Evolutionary conservation across 2,113 vertebrate genomes (phyloP).

Genomic region (Speoplatyrhinus poulsoni): DNA sequence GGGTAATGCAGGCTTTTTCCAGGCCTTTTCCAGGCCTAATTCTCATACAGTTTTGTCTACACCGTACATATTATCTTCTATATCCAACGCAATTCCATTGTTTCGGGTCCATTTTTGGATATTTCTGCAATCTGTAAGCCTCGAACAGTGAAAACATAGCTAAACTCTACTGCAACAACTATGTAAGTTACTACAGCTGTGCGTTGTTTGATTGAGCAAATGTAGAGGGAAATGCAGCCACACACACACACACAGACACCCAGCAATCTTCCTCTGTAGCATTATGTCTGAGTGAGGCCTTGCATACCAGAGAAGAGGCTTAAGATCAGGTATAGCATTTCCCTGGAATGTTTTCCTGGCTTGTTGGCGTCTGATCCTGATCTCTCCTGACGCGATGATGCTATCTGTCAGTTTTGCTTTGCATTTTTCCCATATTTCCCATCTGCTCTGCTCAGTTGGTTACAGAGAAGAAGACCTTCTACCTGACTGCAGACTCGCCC

Average conservation of each 20-base stretch:
- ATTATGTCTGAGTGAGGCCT: slow-evolving; percentile 18
- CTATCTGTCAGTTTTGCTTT: slow-evolving; percentile 34
- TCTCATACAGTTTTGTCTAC: not conserved
- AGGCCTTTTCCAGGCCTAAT: not conserved
- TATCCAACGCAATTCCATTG: too few species aligned
- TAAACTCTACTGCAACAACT: not conserved
- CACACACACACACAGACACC: not conserved
- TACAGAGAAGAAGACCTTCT: slow-evolving; percentile 88
- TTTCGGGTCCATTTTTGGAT: not conserved
- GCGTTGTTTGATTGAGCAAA: not conserved
- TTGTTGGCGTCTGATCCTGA: slow-evolving; percentile 49
- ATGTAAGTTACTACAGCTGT: not conserved
- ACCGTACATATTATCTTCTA: too few species aligned
- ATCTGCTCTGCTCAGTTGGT: slow-evolving; percentile 73
- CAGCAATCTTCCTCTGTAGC: slow-evolving; percentile 14
- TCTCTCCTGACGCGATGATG: slow-evolving; percentile 37
- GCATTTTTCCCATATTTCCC: slow-evolving; percentile 28
- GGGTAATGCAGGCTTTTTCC: slow-evolving; percentile 19
- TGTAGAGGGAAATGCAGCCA: not conserved
- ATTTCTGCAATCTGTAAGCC: not conserved
- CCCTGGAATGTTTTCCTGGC: slow-evolving; percentile 55
- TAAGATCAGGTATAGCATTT: slow-evolving; percentile 48
- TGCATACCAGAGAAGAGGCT: slow-evolving; percentile 52
- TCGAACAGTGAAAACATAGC: not conserved
- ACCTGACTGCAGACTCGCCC: slow-evolving; percentile 87